Conservation (phyloP, 2,888 invertebrate species). For the Phortica okadai region DNA sequence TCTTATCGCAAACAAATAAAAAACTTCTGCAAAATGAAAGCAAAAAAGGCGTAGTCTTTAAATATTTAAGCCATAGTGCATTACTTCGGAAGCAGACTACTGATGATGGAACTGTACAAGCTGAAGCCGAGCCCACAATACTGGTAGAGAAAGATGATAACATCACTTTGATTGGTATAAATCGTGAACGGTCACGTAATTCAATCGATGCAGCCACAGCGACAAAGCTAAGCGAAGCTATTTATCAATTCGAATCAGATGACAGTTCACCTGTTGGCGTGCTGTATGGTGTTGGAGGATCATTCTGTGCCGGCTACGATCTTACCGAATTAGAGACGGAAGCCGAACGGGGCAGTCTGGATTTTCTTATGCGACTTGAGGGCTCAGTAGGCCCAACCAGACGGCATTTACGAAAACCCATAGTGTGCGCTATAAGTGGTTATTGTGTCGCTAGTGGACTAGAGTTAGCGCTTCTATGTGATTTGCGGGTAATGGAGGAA, state of each 20-base stretch:
- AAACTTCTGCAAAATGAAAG: background rate
- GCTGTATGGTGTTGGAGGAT: slow-evolving; percentile 92
- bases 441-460: slow-evolving; percentile 94
- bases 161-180: slow-evolving; percentile 90
- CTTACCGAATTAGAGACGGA: slow-evolving; percentile 81
- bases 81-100: background rate
- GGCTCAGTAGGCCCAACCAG: slow-evolving; percentile 81
- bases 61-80: background rate
- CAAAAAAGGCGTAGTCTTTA: background rate
- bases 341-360: slow-evolving; percentile 61
- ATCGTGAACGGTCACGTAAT: slow-evolving; percentile 88
- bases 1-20: background rate
- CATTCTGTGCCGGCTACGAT: slow-evolving; percentile 95
- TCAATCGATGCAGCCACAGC: slow-evolving; percentile 86
- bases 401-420: slow-evolving; percentile 86
- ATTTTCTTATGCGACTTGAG: slow-evolving; percentile 72
- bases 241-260: slow-evolving; percentile 88
- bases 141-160: slow-evolving; percentile 80
- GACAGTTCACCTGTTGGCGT: slow-evolving; percentile 83
- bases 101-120: background rate
- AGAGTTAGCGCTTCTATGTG: slow-evolving; percentile 93
- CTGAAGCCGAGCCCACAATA: slow-evolving; percentile 56
- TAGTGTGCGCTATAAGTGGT: slow-evolving; percentile 92
- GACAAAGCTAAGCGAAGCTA: slow-evolving; percentile 81
- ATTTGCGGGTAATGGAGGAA: slow-evolving; percentile 91